These are phyloP conservation scores for Planococcus citri DNA, from an alignment of 1,140 invertebrate species.

Conservation along the genomic window DNA sequence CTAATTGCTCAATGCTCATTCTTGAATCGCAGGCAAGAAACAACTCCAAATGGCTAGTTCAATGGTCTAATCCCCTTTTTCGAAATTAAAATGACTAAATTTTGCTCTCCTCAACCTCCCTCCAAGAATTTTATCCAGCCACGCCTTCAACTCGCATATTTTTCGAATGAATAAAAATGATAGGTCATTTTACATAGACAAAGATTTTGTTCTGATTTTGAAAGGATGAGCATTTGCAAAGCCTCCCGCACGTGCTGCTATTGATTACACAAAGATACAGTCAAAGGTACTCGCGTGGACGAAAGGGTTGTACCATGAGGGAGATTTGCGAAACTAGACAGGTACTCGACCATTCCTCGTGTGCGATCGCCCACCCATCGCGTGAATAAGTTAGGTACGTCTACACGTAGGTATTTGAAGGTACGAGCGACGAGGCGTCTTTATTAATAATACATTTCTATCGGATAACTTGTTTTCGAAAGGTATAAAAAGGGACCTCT, in stretches of 20 bases:
- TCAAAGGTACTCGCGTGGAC: not conserved
- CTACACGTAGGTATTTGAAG: too few relatives aligned
- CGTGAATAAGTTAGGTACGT: not conserved
- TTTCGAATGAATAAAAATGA: too few relatives aligned
- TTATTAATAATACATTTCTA: not conserved
- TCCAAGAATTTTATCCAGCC: too few relatives aligned
- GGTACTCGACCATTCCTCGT: not conserved
- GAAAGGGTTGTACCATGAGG: not conserved
- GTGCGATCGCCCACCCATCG: not conserved
- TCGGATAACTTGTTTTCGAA: not conserved
- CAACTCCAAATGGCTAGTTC: too few relatives aligned
- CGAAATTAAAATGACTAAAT: too few relatives aligned
- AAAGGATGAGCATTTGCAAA: not conserved
- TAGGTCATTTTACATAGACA: too few relatives aligned
- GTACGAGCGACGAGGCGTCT: not conserved
- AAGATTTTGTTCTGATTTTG: too few relatives aligned
- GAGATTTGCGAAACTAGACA: not conserved
- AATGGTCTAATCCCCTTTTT: too few relatives aligned
- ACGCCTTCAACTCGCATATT: too few relatives aligned
- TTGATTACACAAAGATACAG: not conserved
- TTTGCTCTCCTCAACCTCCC: too few relatives aligned
- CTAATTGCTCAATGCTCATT: too few relatives aligned
- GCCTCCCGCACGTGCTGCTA: not conserved
- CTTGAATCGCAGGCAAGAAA: too few relatives aligned
- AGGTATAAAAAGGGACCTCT: not conserved